Conservation (phyloP, 2,113 vertebrate genomes). For the Vidua macroura region DNA sequence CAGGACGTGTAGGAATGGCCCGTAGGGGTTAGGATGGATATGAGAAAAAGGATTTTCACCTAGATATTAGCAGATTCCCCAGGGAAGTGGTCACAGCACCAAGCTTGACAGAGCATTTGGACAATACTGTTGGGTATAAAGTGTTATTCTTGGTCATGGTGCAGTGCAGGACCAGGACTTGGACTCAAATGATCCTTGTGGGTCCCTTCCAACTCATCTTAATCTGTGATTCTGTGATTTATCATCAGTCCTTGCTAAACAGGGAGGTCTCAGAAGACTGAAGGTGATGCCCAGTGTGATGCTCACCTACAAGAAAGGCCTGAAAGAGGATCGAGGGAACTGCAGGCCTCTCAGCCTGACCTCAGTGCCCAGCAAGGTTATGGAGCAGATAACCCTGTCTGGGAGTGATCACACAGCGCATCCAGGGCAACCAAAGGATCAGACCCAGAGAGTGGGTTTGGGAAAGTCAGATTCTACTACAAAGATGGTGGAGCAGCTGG, state of each 20-base stretch:
- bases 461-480: background rate
- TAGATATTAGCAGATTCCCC: background rate
- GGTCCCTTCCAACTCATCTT: background rate
- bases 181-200: background rate
- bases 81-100: background rate
- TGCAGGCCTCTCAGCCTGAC: background rate
- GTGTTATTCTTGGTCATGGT: background rate
- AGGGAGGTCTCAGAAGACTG: background rate
- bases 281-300: background rate
- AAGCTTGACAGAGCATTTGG: background rate
- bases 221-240: background rate
- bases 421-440: background rate
- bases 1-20: background rate
- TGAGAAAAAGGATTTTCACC: background rate
- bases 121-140: no score
- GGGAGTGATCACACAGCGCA: accelerated
- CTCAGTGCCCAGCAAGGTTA: background rate
- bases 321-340: background rate
- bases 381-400: background rate
- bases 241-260: background rate
- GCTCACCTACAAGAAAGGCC: no score
- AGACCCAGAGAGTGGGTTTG: background rate
- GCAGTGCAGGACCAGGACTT: no score
- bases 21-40: background rate
- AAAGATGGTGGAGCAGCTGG: background rate